phyloP scores from a whole-genome alignment of 2,888 invertebrate species.

The Luperina nickerlii region DNA sequence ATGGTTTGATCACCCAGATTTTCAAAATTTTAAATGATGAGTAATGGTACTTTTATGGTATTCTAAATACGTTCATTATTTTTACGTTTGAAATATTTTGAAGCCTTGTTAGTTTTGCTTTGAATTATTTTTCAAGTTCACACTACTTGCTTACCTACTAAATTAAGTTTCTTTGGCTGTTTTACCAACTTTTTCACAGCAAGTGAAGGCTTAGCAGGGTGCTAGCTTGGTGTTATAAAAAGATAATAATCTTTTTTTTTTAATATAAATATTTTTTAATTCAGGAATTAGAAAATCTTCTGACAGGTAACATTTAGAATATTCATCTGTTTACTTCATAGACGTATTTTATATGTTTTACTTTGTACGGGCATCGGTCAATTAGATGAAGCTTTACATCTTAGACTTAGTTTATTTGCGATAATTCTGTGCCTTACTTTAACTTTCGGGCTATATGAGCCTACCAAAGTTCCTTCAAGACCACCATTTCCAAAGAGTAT shows the following conservation, averaged over 20 bases:
- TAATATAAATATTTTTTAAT: too few species aligned
- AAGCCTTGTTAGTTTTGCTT: not conserved
- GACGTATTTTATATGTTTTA: too few species aligned
- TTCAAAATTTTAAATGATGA: not conserved
- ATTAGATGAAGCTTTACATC: not conserved
- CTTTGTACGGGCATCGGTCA: not conserved
- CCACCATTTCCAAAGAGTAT: not conserved
- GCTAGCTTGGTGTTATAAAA: too few species aligned
- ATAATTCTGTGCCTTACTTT: not conserved
- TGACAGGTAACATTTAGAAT: too few species aligned
- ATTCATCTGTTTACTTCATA: too few species aligned
- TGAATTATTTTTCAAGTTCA: not conserved
- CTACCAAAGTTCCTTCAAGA: not conserved
- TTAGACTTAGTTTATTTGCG: not conserved
- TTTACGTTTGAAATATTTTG: not conserved
- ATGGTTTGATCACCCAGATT: not conserved
- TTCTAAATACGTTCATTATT: not conserved
- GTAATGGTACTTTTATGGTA: not conserved
- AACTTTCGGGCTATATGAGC: not conserved
- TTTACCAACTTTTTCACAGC: too few species aligned
- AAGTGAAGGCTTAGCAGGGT: too few species aligned
- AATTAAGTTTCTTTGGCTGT: too few species aligned
- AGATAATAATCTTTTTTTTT: too few species aligned
- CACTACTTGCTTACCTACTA: not conserved
- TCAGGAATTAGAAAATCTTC: too few species aligned